Percentiles rank a stretch among this genome's conserved stretches.
Conservation (phyloP, 1,140 invertebrate genomes). For the Diprion similis region DNA sequence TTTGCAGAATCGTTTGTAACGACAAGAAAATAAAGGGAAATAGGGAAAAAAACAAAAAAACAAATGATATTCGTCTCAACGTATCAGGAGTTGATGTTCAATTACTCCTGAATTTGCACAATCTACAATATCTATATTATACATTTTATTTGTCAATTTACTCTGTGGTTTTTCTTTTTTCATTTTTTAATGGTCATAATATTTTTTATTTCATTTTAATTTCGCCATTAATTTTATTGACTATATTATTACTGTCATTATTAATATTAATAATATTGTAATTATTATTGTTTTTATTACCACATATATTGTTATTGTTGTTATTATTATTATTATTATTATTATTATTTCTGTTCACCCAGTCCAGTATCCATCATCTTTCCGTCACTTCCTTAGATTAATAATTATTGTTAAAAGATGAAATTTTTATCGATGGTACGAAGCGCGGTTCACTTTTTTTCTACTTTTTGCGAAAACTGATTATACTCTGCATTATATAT, state of each 20-base stretch:
- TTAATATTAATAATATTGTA: slow-evolving; percentile 10
- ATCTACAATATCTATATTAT: too few species aligned
- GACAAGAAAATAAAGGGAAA: too few species aligned
- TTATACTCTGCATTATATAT: too few species aligned
- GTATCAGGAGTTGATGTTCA: too few species aligned
- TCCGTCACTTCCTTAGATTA: not conserved
- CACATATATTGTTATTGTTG: slow-evolving; percentile 24
- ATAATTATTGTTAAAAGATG: too few species aligned
- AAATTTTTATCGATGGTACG: too few species aligned
- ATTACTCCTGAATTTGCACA: too few species aligned
- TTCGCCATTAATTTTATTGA: slow-evolving; percentile 12
- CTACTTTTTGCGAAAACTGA: too few species aligned
- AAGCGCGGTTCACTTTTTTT: too few species aligned
- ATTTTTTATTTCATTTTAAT: slow-evolving; percentile 8
- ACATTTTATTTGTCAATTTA: not conserved
- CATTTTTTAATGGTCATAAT: not conserved
- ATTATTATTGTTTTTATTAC: slow-evolving; percentile 24
- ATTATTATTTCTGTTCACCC: slow-evolving; percentile 17
- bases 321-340: slow-evolving; percentile 26
- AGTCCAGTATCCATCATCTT: not conserved
- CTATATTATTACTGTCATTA: slow-evolving; percentile 30
- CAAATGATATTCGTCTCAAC: too few species aligned
- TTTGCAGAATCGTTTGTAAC: too few species aligned
- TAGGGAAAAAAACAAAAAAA: too few species aligned
- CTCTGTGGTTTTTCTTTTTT: slow-evolving; percentile 10